Evolutionary conservation across 2,888 invertebrate genomes (phyloP).

Genomic region (Amphimallon solstitiale): DNA sequence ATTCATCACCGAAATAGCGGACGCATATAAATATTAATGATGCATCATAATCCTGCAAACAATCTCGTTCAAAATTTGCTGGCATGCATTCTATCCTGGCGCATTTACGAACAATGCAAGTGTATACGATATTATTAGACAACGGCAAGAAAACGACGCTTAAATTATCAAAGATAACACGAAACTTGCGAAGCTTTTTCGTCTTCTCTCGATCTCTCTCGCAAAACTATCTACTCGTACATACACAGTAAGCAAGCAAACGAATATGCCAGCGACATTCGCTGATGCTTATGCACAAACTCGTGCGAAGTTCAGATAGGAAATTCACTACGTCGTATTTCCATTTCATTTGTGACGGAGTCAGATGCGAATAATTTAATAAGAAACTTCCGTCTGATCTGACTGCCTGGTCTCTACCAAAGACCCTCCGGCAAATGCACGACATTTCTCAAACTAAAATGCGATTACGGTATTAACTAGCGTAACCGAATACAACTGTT

Average conservation of each 20-base stretch:
- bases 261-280: neutral
- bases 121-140: neutral
- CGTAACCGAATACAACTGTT: no score
- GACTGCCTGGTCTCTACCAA: no score
- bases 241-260: neutral
- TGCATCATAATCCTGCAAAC: no score
- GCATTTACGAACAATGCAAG: no score
- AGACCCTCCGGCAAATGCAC: neutral
- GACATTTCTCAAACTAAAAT: neutral
- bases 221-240: conserved; percentile 5
- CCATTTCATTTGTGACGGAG: conserved; percentile 27
- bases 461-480: neutral
- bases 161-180: conserved; percentile 13
- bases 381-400: conserved; percentile 10
- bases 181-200: neutral
- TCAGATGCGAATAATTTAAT: conserved; percentile 22
- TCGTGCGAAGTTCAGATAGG: conserved; percentile 1
- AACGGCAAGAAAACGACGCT: neutral
- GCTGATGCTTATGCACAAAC: conserved; percentile 2
- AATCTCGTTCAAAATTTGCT: no score
- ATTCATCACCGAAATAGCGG: no score
- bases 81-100: no score
- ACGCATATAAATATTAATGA: no score
- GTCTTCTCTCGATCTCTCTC: neutral
- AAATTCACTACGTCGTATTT: conserved; percentile 16